phyloP scores from a whole-genome alignment of 2,797 vertebrate genomes.

The Arctocebus calabarensis region DNA sequence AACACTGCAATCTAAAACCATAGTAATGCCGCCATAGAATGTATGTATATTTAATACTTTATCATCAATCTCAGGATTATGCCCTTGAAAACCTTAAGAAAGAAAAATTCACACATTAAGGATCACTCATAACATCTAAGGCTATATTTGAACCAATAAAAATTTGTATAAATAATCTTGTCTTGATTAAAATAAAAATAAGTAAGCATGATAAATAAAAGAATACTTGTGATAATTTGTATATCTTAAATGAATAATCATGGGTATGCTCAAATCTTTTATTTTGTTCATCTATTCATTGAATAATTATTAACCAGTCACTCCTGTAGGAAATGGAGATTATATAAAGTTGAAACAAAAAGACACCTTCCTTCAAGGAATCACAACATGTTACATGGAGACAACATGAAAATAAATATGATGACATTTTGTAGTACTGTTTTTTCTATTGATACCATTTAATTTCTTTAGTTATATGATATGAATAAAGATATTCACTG shows the following conservation, averaged over 20 bases:
- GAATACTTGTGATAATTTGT: neutral
- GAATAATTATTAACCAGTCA: constrained; percentile 29
- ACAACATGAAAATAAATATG: neutral
- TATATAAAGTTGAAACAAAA: neutral
- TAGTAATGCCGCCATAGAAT: neutral
- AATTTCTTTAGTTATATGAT: neutral
- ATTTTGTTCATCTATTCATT: neutral
- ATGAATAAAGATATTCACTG: neutral
- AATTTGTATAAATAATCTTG: neutral
- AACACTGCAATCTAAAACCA: neutral
- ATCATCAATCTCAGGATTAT: neutral
- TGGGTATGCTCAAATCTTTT: neutral
- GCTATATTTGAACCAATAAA: constrained; percentile 11
- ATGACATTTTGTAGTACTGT: neutral
- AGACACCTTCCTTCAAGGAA: neutral
- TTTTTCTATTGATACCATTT: neutral
- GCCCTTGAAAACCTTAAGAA: neutral
- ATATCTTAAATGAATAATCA: neutral
- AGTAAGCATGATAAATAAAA: neutral
- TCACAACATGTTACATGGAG: neutral
- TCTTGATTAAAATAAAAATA: constrained; percentile 11
- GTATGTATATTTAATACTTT: neutral
- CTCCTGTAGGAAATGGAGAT: neutral
- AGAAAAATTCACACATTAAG: neutral
- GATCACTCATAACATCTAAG: constrained; percentile 4